Evolutionary conservation across 2,797 vertebrate genomes (phyloP), one percentile per base, ranked within the genome.

Genomic region (Manis crassicaudata): DNA sequence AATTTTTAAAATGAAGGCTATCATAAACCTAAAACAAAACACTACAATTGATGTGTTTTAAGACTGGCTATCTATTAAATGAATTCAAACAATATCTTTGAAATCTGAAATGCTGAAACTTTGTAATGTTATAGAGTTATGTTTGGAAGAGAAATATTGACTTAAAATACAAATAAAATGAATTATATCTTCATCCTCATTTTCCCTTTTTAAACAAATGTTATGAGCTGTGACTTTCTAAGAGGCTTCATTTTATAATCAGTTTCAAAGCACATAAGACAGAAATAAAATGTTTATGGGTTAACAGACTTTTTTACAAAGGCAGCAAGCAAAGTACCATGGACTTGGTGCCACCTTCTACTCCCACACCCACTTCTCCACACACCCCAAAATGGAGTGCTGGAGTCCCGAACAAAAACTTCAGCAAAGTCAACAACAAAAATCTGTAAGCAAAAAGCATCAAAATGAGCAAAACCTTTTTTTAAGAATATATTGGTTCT

Each of bases 101-200:
- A 56, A 83, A 90, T 20, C 13, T 80, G 23, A 95, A 95, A 80
- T 56, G 43, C 25, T 91, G 29, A 91, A 83, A 92, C 60, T 67
- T 72, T 76, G 46, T 40, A 79, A 85, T 46, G 62, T 37, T 92
- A 63, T 63, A 18, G 75, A 65, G 43, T 5, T 27, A 68, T 46
- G 35, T 67, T 81, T 81, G 29, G 32, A 23, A 81, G 20, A 73
- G 12, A 50, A 6, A 52, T 81, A 68, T 0, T 54, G 27, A 81
- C 25, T 87, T 68, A 88, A 85, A 60, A 88, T 40, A 63, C 37
- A 56, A 46, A 92, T 29, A 75, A 63, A 72, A 9, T n/a, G 32
- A 40, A 79, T 67, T 52, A 35, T 56, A 86, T 60, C 35, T 87
- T 77, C 70, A 81, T 43, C 56, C 50, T 81, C 65, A 60, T 43